Percentiles rank a stretch among this genome's conserved stretches.
phyloP scores from a whole-genome alignment of 2,888 invertebrate genomes.

The Andrena chrysosceles region DNA sequence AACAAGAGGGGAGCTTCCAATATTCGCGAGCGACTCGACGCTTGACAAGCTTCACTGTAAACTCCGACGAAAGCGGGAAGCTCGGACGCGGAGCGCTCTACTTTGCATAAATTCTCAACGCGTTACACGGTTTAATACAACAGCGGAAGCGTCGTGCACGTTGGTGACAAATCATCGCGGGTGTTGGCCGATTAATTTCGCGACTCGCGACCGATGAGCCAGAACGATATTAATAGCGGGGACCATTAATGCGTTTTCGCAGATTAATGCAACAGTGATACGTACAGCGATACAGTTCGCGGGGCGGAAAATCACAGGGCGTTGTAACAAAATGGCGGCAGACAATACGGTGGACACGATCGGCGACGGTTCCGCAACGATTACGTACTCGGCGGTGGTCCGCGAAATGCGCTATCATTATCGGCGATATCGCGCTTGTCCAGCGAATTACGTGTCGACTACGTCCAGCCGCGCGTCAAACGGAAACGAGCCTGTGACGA shows the following conservation, averaged over 20 bases:
- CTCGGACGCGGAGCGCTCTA: not conserved
- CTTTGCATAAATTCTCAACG: not conserved
- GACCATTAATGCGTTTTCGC: constrained; percentile 14
- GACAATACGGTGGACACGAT: not conserved
- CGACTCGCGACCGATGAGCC: not conserved
- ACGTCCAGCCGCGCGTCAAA: constrained; percentile 7
- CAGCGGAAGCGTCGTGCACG: not conserved
- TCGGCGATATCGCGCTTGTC: constrained; percentile 17
- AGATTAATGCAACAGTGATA: constrained; percentile 6
- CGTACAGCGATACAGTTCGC: not conserved
- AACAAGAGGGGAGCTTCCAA: too few species aligned
- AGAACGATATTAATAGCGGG: constrained; percentile 7
- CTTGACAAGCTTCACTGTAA: too few species aligned
- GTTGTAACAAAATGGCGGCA: constrained; percentile 10
- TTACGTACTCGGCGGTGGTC: not conserved
- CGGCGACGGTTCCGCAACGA: not conserved
- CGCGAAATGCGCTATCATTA: constrained; percentile 26
- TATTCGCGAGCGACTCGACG: too few species aligned
- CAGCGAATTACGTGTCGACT: constrained; percentile 9
- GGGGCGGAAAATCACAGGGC: constrained; percentile 2
- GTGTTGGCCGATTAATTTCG: constrained; percentile 6
- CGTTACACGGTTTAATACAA: not conserved
- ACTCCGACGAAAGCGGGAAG: not conserved
- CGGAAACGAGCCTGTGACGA: constrained; percentile 30
- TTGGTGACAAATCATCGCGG: not conserved